Evolutionary conservation across 2,113 vertebrate species (phyloP).

Genomic region (Saccopteryx leptura): DNA sequence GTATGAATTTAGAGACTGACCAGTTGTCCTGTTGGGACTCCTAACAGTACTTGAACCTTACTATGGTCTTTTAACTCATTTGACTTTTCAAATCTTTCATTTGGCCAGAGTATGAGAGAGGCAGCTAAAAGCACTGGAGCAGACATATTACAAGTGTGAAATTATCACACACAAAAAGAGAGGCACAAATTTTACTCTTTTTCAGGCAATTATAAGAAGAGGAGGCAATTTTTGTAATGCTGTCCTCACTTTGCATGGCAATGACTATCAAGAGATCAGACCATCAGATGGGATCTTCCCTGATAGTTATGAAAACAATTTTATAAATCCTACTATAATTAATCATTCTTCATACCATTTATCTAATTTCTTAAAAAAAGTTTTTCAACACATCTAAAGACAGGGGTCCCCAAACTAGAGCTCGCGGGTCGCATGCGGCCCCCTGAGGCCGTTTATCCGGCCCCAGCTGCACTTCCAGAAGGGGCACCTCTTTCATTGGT

Average conservation of each 20-base stretch:
- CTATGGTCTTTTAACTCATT: conserved; percentile 1
- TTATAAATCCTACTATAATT: conserved; percentile 13
- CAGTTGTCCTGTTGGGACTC: neutral
- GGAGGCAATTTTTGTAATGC: neutral
- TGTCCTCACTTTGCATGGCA: conserved; percentile 9
- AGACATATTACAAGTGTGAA: conserved; percentile 28
- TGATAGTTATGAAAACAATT: conserved; percentile 12
- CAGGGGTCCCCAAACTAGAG: too few relatives aligned
- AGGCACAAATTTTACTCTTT: conserved; percentile 26
- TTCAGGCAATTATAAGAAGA: conserved; percentile 49
- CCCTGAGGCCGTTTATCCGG: too few relatives aligned
- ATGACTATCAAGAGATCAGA: neutral
- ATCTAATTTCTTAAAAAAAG: neutral
- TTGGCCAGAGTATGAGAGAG: neutral
- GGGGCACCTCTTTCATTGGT: too few relatives aligned
- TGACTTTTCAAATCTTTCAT: conserved; percentile 34
- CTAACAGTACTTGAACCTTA: neutral
- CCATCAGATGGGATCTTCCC: neutral
- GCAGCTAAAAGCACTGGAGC: neutral
- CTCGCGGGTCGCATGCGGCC: too few relatives aligned
- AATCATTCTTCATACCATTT: neutral
- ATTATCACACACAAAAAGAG: neutral
- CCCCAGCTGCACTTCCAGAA: too few relatives aligned
- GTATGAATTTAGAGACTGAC: conserved; percentile 3
- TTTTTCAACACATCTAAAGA: conserved; percentile 19